Conservation (phyloP, 92 coral and sea anemone genomes). For the Paragorgia papillata region DNA sequence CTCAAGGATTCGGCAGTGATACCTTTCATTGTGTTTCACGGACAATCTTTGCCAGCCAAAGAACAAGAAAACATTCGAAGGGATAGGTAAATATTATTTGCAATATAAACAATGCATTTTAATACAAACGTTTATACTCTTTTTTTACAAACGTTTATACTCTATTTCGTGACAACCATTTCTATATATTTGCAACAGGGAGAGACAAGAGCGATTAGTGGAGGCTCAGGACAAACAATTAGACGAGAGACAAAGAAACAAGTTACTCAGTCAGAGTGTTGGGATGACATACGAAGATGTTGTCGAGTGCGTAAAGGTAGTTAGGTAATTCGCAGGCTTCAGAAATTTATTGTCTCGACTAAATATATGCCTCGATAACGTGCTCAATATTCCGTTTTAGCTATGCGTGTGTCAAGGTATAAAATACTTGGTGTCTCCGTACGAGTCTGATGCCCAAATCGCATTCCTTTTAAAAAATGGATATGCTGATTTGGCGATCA, state of each 20-base stretch:
- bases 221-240: neutral
- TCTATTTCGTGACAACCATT: too few relatives aligned
- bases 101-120: neutral
- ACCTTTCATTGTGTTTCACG: conserved; percentile 63
- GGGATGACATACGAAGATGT: neutral
- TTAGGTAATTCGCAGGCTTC: neutral
- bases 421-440: conserved; percentile 44
- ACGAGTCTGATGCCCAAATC: too few relatives aligned
- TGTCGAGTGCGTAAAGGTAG: conserved; percentile 1
- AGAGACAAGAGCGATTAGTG: neutral
- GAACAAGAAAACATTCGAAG: conserved; percentile 47
- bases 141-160: too few relatives aligned
- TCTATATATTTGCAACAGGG: neutral
- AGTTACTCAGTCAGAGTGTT: neutral
- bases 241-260: neutral
- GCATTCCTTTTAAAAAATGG: conserved; percentile 46
- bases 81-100: conserved; percentile 17
- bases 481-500: conserved; percentile 56
- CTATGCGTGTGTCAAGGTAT: conserved; percentile 11
- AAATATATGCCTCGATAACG: neutral
- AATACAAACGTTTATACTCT: too few relatives aligned
- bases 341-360: neutral
- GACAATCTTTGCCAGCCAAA: conserved; percentile 59
- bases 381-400: neutral
- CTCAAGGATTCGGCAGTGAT: conserved; percentile 31